A percentile compares a stretch with the other conserved stretches of the same genome.
phyloP scores from a whole-genome alignment of 2,113 vertebrate genomes.

The Martes martes region DNA sequence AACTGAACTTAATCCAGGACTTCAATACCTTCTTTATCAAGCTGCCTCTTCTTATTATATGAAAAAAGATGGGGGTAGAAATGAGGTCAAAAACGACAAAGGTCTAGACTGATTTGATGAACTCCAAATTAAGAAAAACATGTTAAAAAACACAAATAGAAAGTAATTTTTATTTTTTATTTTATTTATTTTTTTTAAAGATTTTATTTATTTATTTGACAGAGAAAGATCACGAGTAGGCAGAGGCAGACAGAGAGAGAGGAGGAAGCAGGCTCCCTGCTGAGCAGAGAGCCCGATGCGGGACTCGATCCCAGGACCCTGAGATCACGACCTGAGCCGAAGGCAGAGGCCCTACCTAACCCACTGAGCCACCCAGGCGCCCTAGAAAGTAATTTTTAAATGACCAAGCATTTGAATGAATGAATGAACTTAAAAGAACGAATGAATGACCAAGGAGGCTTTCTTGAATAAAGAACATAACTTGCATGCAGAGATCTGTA shows the following conservation, averaged over 20 bases:
- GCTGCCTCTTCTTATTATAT: neutral
- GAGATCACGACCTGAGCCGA: too few species aligned
- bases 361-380: too few species aligned
- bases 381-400: neutral
- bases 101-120: neutral
- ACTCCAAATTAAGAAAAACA: neutral
- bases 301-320: too few species aligned
- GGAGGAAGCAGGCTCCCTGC: too few species aligned
- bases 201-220: too few species aligned
- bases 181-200: too few species aligned
- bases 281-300: too few species aligned
- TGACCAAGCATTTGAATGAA: neutral
- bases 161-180: neutral
- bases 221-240: too few species aligned
- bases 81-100: neutral
- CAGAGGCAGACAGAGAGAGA: too few species aligned
- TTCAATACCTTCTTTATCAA: neutral
- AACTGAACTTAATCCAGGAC: neutral
- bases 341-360: too few species aligned
- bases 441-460: neutral
- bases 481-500: neutral
- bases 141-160: neutral
- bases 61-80: neutral
- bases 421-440: neutral
- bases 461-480: neutral